These are phyloP conservation scores for Sitta carolinensis DNA, from an alignment of 2,797 vertebrate genomes.

Conservation along the genomic window DNA sequence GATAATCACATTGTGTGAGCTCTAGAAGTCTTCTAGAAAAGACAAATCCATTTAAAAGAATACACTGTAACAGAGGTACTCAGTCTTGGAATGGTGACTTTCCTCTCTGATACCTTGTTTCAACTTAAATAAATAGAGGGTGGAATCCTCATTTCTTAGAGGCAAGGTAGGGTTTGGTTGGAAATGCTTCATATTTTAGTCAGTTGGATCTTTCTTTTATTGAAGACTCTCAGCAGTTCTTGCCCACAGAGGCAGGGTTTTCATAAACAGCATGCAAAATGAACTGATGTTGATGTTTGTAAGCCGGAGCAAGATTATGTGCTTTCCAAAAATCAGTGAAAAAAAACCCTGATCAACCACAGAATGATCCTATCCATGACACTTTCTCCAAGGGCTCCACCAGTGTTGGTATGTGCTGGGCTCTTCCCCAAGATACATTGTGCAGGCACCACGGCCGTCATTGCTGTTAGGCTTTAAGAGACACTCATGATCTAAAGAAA, in stretches of 20 bases:
- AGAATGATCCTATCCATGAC: background rate
- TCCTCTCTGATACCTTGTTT: background rate
- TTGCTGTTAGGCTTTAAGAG: background rate
- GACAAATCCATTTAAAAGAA: background rate
- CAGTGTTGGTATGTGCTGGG: fast-evolving
- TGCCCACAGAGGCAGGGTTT: background rate
- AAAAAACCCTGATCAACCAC: background rate
- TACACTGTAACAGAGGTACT: background rate
- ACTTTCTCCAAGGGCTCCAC: background rate
- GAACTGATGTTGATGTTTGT: background rate
- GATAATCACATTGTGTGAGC: background rate
- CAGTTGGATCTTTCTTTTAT: background rate
- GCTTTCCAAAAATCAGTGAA: background rate
- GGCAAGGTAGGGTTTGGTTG: background rate
- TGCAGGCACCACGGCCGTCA: background rate
- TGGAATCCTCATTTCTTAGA: background rate
- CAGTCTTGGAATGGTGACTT: background rate
- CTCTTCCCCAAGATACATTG: background rate
- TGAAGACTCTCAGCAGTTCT: background rate
- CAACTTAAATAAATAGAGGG: background rate
- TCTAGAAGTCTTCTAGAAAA: background rate
- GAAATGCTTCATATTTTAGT: background rate
- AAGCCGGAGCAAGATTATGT: background rate
- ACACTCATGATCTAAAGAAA: background rate
- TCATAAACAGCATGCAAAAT: background rate